These are phyloP conservation scores for Macheiramphus alcinus DNA, from an alignment of 2,113 vertebrate genomes.

Conservation along the genomic window DNA sequence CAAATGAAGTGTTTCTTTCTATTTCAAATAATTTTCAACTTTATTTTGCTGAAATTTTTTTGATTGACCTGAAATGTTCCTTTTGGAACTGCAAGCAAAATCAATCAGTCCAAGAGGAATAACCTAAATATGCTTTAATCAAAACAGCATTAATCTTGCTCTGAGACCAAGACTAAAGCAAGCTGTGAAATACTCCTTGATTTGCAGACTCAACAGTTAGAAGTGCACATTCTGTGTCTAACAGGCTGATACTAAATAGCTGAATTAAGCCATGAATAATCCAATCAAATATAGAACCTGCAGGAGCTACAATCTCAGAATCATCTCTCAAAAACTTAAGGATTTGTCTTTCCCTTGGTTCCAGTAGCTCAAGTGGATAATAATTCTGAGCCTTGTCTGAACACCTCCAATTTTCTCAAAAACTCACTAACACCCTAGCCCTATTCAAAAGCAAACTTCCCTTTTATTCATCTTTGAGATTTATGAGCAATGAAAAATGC, in stretches of 20 bases:
- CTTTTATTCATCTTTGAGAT: background rate
- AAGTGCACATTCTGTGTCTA: background rate
- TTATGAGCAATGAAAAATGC: background rate
- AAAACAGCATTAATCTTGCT: background rate
- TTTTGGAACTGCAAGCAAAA: background rate
- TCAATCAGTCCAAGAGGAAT: background rate
- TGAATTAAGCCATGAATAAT: background rate
- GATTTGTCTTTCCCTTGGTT: background rate
- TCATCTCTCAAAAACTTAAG: background rate
- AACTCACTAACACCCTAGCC: background rate
- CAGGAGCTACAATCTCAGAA: background rate
- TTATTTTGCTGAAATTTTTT: background rate
- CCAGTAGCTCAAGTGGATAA: background rate
- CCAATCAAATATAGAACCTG: background rate
- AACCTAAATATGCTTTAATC: background rate
- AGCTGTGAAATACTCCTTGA: background rate
- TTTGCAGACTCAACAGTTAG: background rate
- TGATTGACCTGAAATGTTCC: background rate
- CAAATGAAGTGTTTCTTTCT: background rate
- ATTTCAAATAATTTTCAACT: background rate
- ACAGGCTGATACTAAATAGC: background rate
- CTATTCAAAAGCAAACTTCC: background rate
- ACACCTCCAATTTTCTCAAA: background rate
- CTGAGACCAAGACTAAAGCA: background rate
- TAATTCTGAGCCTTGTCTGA: background rate